Evolutionary conservation across 2,113 vertebrate genomes (phyloP).

Genomic region (Felis catus): F.catus_Fca126_mat1.0 CM031420.1:23202501-23203000

Average conservation of each 20-base stretch:
- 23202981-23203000: not conserved
- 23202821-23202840: not conserved
- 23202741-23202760: not conserved
- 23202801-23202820: not conserved
- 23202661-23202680: not conserved
- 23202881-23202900: not conserved
- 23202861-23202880: not conserved
- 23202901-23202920: not conserved
- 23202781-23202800: not conserved
- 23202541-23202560: not conserved
- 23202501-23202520: not conserved
- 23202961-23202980: not conserved
- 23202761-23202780: not conserved
- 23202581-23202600: not conserved
- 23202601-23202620: not conserved
- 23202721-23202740: not conserved
- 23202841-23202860: not conserved
- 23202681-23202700: not conserved
- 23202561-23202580: rapidly evolving
- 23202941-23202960: not conserved
- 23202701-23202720: not conserved
- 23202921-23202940: not conserved
- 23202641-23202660: not conserved
- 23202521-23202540: not conserved
- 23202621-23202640: not conserved